Evolutionary conservation across 2,113 vertebrate species (phyloP).

Genomic region (rat (Rattus norvegicus)): GRCr8 NC_086021.1:129218001-129218500

Average conservation of each 20-base stretch:
- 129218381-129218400: neutral
- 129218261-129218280: neutral
- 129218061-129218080: neutral
- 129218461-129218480: neutral
- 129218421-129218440: neutral
- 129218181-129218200: neutral
- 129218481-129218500: neutral
- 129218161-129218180: slow-evolving; percentile 32
- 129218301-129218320: slow-evolving; percentile 43
- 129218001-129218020: neutral
- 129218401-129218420: neutral
- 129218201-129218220: neutral
- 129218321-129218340: neutral
- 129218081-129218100: neutral
- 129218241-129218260: neutral
- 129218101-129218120: neutral
- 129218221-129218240: neutral
- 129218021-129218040: neutral
- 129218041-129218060: neutral
- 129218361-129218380: neutral
- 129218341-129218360: slow-evolving; percentile 13
- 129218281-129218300: slow-evolving; percentile 57
- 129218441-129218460: neutral
- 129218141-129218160: slow-evolving; percentile 23
- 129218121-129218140: neutral